phyloP scores from a whole-genome alignment of 2,113 vertebrate species.

The Elephantulus edwardii region DNA sequence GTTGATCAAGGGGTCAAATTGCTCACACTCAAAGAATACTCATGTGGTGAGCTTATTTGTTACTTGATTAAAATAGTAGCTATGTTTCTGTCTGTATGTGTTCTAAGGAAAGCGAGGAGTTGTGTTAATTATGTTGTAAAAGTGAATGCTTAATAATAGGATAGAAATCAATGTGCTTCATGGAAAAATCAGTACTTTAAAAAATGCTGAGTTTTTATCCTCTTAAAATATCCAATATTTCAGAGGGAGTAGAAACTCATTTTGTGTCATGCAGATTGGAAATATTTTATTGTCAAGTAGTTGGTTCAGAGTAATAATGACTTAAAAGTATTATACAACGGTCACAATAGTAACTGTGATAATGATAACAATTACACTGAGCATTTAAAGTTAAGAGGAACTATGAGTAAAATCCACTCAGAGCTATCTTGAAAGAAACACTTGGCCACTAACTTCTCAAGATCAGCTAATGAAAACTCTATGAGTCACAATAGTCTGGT shows the following conservation, averaged over 20 bases:
- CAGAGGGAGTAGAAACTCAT: background rate
- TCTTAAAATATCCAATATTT: constrained; percentile 34
- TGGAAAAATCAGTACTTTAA: constrained; percentile 16
- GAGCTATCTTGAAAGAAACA: background rate
- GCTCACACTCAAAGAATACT: constrained; percentile 50
- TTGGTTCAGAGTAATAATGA: background rate
- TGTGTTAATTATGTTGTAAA: constrained; percentile 28
- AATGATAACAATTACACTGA: background rate
- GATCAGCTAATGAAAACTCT: background rate
- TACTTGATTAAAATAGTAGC: constrained; percentile 49
- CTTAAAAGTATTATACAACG: background rate
- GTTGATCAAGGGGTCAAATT: constrained; percentile 43
- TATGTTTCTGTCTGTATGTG: constrained; percentile 7
- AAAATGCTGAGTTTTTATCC: constrained; percentile 29
- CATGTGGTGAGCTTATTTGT: constrained; percentile 11
- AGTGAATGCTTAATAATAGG: background rate
- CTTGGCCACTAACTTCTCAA: background rate
- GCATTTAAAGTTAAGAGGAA: background rate
- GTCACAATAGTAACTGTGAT: background rate
- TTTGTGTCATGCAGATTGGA: constrained; percentile 38
- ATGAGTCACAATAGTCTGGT: background rate
- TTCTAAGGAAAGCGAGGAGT: constrained; percentile 42
- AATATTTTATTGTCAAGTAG: constrained; percentile 33
- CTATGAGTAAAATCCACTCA: background rate
- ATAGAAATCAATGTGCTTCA: background rate